phyloP scores from a whole-genome alignment of 2,113 vertebrate genomes.

The Hippocampus mohnikei region DNA sequence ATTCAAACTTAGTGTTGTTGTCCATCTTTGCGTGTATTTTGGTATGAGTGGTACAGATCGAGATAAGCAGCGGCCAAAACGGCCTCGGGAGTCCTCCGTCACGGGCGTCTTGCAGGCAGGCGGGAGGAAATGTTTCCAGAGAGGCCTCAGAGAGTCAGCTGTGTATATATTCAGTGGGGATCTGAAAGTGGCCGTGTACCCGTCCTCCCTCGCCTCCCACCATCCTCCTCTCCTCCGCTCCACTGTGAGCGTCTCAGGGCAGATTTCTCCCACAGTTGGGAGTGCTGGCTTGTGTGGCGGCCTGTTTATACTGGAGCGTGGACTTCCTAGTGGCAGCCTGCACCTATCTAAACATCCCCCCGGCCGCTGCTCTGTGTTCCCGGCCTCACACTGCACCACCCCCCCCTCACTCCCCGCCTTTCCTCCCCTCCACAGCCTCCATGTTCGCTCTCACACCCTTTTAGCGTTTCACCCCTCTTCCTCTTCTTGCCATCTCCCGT shows the following conservation, averaged over 20 bases:
- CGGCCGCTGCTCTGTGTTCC: slow-evolving; percentile 74
- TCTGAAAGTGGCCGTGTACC: slow-evolving; percentile 73
- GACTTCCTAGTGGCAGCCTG: slow-evolving; percentile 84
- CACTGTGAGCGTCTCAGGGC: slow-evolving; percentile 65
- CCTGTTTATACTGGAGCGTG: slow-evolving; percentile 81
- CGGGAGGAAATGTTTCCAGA: slow-evolving; percentile 65
- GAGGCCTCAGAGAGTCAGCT: slow-evolving; percentile 63
- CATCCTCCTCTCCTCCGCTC: slow-evolving; percentile 48
- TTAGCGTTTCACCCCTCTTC: slow-evolving; percentile 34
- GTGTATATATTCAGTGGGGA: slow-evolving; percentile 71
- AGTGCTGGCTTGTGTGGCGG: slow-evolving; percentile 76
- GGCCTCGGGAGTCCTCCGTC: slow-evolving; percentile 47
- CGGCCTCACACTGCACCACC: slow-evolving; percentile 58
- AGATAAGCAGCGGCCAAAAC: slow-evolving; percentile 58
- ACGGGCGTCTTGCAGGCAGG: slow-evolving; percentile 31
- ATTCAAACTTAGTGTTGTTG: not conserved
- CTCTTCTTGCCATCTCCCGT: slow-evolving; percentile 3
- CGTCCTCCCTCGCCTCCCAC: slow-evolving; percentile 60
- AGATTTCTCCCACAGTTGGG: slow-evolving; percentile 81
- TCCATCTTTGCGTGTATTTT: not conserved
- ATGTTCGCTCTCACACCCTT: slow-evolving; percentile 54
- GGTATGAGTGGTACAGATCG: slow-evolving; percentile 44
- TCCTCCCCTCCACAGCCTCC: slow-evolving; percentile 29
- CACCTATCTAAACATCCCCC: slow-evolving; percentile 83
- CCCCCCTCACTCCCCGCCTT: slow-evolving; percentile 21